Percentiles rank a stretch among this genome's conserved stretches.
Evolutionary conservation across 2,888 invertebrate genomes (phyloP).

Genomic region (Phyllotreta striolata): DNA sequence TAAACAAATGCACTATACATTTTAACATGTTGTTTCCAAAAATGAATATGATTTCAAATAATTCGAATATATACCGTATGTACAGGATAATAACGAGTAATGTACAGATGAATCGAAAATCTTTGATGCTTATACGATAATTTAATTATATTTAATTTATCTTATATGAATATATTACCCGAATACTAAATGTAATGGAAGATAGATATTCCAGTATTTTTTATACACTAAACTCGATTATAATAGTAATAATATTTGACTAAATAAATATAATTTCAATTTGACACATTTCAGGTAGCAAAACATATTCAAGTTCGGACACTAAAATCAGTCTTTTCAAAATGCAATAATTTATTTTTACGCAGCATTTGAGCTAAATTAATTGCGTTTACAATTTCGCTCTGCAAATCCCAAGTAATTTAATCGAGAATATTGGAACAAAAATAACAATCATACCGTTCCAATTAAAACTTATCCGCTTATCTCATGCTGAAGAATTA

Average conservation of each 20-base stretch:
- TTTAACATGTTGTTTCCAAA: conserved; percentile 7
- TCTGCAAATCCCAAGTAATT: too few species aligned
- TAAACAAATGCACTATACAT: conserved; percentile 12
- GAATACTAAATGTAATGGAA: conserved; percentile 1
- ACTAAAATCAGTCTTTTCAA: background rate
- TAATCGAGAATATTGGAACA: too few species aligned
- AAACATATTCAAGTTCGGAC: conserved; percentile 26
- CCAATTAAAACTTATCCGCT: too few species aligned
- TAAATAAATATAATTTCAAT: conserved; percentile 21
- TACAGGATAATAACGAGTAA: conserved; percentile 11
- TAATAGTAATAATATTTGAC: too few species aligned
- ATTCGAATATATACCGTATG: conserved; percentile 7
- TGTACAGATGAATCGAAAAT: conserved; percentile 2
- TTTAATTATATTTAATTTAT: conserved; percentile 4
- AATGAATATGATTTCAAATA: conserved; percentile 3
- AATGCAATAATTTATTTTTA: conserved; percentile 17
- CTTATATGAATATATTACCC: background rate
- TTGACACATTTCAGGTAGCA: conserved; percentile 47
- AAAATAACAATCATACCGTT: too few species aligned
- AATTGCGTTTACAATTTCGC: too few species aligned
- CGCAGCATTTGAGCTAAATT: background rate
- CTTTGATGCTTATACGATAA: conserved; percentile 1
- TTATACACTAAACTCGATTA: conserved; percentile 2
- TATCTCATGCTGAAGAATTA: too few species aligned
- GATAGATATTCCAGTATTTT: background rate